These are phyloP conservation scores for Gibbula magus DNA, from an alignment of 2,888 invertebrate species.

Conservation along the genomic window DNA sequence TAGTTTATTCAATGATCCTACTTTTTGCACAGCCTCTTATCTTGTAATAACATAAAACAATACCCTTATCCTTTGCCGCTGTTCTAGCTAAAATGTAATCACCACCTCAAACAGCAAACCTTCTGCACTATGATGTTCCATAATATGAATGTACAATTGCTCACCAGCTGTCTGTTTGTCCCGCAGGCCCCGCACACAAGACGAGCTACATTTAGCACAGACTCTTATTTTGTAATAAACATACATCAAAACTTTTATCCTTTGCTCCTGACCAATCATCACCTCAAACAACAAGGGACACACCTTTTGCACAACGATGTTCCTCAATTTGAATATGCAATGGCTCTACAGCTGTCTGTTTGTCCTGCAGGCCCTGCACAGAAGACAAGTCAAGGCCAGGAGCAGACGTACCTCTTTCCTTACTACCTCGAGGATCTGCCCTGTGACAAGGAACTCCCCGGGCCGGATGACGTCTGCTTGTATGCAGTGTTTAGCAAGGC, in stretches of 20 bases:
- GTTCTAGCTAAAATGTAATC: no score
- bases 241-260: no score
- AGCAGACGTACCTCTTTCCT: conserved; percentile 18
- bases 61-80: no score
- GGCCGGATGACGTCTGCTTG: background rate
- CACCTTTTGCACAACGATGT: background rate
- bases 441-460: background rate
- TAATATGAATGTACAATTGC: no score
- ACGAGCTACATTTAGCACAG: no score
- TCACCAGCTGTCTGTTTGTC: background rate
- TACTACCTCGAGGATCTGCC: conserved; percentile 24
- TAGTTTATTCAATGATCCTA: no score
- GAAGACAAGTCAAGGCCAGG: background rate
- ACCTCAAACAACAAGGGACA: background rate
- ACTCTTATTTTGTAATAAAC: no score
- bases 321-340: no score
- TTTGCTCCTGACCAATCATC: no score
- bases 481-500: background rate
- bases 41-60: no score
- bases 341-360: background rate
- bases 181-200: background rate
- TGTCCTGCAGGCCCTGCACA: background rate
- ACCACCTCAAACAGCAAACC: background rate
- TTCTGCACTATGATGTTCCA: background rate
- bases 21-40: no score